Conservation (phyloP, 2,888 invertebrate genomes). For the Mythimna pallens region DNA sequence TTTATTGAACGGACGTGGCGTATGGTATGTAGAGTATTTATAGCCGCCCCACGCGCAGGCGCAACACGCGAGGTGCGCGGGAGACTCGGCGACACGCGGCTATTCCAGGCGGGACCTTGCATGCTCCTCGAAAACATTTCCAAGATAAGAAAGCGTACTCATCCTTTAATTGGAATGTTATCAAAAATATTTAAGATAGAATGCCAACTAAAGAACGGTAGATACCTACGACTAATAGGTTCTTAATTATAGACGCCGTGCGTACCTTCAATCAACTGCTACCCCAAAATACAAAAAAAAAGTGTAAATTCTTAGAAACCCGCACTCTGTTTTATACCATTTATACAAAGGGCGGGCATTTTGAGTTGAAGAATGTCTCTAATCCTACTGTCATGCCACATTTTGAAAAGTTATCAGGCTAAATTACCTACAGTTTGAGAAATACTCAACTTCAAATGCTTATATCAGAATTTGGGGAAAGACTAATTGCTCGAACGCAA, state of each 20-base stretch:
- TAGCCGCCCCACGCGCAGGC: slow-evolving; percentile 88
- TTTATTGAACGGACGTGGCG: slow-evolving; percentile 79
- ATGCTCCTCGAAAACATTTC: slow-evolving; percentile 64
- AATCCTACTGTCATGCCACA: too few species aligned
- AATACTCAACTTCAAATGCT: too few species aligned
- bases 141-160: slow-evolving; percentile 31
- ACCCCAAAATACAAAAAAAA: neutral
- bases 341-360: too few species aligned
- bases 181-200: neutral
- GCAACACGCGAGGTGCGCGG: slow-evolving; percentile 81
- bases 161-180: slow-evolving; percentile 31
- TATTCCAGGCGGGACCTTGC: slow-evolving; percentile 88
- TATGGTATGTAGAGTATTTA: slow-evolving; percentile 83
- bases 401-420: too few species aligned
- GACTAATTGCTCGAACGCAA: neutral
- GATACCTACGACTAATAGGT: neutral
- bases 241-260: neutral
- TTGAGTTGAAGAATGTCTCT: too few species aligned
- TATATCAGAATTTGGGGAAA: too few species aligned
- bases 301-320: too few species aligned
- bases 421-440: too few species aligned
- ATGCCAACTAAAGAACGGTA: neutral
- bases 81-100: slow-evolving; percentile 82
- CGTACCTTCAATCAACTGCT: neutral
- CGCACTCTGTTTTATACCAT: too few species aligned